These are phyloP conservation scores for Glaucidium brasilianum DNA, from an alignment of 2,113 vertebrate species.

Conservation along the genomic window DNA sequence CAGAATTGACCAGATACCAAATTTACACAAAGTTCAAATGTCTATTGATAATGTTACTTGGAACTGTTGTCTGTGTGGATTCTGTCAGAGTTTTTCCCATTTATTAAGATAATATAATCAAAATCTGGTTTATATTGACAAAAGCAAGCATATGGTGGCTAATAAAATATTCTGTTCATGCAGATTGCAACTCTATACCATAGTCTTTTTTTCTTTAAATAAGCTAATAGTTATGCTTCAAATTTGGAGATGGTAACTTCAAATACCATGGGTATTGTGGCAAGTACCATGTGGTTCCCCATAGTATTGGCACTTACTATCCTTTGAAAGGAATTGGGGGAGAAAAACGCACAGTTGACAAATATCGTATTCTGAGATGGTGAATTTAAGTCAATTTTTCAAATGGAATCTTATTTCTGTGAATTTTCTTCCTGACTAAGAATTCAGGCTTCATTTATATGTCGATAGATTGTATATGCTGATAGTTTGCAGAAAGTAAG, in stretches of 20 bases:
- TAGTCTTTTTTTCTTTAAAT: not conserved
- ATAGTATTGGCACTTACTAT: not conserved
- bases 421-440: not conserved
- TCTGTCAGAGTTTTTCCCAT: not conserved
- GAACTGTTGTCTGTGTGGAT: not conserved
- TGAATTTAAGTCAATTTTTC: not conserved
- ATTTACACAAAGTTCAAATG: not conserved
- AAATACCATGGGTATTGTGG: not conserved
- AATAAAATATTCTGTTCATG: not conserved
- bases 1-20: not conserved
- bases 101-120: not conserved
- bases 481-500: not conserved
- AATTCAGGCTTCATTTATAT: not conserved
- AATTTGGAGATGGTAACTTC: not conserved
- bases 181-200: not conserved
- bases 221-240: not conserved
- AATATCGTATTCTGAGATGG: not conserved
- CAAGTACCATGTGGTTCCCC: fast-evolving
- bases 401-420: not conserved
- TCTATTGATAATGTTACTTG: fast-evolving
- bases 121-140: not conserved
- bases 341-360: not conserved
- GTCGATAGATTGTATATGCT: not conserved
- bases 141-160: not conserved
- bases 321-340: not conserved